Percentiles rank a stretch among this genome's conserved stretches.
Conservation (phyloP, 92 coral and sea anemone genomes). For the Parazoanthus swiftii region DNA sequence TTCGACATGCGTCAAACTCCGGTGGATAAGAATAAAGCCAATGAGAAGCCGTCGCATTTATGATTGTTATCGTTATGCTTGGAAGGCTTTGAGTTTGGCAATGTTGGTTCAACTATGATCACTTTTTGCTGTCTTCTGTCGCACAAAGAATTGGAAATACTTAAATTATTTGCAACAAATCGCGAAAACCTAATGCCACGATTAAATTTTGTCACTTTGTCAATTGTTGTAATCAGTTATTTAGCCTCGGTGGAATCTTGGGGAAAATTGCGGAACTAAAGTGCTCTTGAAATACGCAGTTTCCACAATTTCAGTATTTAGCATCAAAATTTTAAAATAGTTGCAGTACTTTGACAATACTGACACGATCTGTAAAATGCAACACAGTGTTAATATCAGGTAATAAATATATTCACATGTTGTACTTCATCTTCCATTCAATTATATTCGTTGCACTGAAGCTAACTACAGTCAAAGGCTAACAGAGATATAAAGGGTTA, state of each 20-base stretch:
- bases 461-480: not conserved
- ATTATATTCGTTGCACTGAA: not conserved
- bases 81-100: too few relatives aligned
- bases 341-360: not conserved
- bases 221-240: not conserved
- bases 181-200: not conserved
- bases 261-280: too few relatives aligned
- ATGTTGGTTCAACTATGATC: too few relatives aligned
- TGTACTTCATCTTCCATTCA: too few relatives aligned
- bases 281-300: not conserved
- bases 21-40: too few relatives aligned
- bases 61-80: too few relatives aligned
- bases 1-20: too few relatives aligned
- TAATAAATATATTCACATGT: too few relatives aligned
- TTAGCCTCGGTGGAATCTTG: not conserved
- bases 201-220: not conserved
- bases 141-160: too few relatives aligned
- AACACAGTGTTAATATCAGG: not conserved
- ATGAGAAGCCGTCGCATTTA: too few relatives aligned
- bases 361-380: too few relatives aligned
- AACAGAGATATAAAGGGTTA: not conserved
- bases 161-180: not conserved
- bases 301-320: not conserved
- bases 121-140: too few relatives aligned
- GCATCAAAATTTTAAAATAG: not conserved